These are phyloP conservation scores for Arctopsyche grandis DNA, from an alignment of 1,140 invertebrate genomes.

Conservation along the genomic window DNA sequence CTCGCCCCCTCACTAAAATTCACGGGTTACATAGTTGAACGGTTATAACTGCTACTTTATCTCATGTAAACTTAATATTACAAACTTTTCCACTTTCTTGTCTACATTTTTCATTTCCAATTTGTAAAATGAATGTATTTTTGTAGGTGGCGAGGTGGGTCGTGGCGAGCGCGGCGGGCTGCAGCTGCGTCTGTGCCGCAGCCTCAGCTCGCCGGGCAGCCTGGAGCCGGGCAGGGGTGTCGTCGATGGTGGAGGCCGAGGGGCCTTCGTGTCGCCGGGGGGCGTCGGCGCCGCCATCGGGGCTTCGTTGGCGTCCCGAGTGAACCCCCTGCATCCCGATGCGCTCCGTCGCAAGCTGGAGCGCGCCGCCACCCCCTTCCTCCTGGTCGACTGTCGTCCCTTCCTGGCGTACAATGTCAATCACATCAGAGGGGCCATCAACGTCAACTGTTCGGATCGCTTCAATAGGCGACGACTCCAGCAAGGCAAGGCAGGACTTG, in stretches of 20 bases:
- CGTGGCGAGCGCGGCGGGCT: conserved; percentile 44
- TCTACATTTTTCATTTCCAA: too few species aligned
- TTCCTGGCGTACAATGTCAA: conserved; percentile 78
- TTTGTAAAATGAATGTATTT: background rate
- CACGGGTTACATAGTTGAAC: too few species aligned
- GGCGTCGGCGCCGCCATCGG: conserved; percentile 57
- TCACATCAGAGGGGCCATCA: conserved; percentile 78
- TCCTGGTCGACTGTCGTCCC: conserved; percentile 77
- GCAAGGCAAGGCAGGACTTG: conserved; percentile 73
- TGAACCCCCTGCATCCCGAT: conserved; percentile 58
- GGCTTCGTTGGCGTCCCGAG: conserved; percentile 56
- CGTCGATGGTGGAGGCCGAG: conserved; percentile 16
- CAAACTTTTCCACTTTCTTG: too few species aligned
- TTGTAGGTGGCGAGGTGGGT: conserved; percentile 45
- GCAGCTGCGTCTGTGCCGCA: conserved; percentile 51
- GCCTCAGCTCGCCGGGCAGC: conserved; percentile 48
- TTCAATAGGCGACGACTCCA: conserved; percentile 77
- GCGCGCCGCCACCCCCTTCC: conserved; percentile 57
- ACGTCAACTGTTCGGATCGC: conserved; percentile 80
- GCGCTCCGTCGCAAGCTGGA: conserved; percentile 59
- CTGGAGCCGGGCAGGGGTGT: conserved; percentile 25
- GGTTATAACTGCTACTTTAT: too few species aligned
- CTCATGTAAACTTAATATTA: too few species aligned
- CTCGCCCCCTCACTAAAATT: too few species aligned
- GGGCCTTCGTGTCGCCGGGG: conserved; percentile 63